Conservation (phyloP, 2,888 invertebrate species). For the Poecilobothrus nobilitatus region DNA sequence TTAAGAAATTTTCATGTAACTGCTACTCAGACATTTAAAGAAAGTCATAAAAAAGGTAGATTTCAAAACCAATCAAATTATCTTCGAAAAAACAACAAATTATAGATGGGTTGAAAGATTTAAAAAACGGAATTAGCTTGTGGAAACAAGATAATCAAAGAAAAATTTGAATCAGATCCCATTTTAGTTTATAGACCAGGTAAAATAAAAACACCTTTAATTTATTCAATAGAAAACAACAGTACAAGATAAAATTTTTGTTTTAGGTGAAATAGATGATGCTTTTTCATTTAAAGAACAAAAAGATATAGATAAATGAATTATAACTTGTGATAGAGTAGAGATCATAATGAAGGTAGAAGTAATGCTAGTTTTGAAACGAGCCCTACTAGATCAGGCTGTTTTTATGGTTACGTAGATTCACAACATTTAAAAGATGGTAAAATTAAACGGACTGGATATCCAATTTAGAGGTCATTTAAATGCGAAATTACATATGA, state of each 20-base stretch:
- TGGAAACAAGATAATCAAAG: slow-evolving; percentile 60
- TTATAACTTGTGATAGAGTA: slow-evolving; percentile 68
- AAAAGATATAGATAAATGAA: slow-evolving; percentile 58
- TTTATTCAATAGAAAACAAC: too few relatives aligned
- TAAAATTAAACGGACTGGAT: slow-evolving; percentile 65
- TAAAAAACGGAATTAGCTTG: slow-evolving; percentile 58
- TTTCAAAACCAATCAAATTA: slow-evolving; percentile 33
- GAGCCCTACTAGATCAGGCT: slow-evolving; percentile 58
- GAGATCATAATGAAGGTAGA: slow-evolving; percentile 71
- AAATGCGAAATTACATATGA: slow-evolving; percentile 59
- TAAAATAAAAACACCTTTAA: slow-evolving; percentile 25
- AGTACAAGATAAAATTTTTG: slow-evolving; percentile 12
- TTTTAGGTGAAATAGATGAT: slow-evolving; percentile 61
- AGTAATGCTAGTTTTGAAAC: slow-evolving; percentile 59
- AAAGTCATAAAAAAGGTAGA: slow-evolving; percentile 40
- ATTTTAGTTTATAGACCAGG: slow-evolving; percentile 48
- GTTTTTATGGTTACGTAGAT: slow-evolving; percentile 64
- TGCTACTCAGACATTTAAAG: slow-evolving; percentile 37
- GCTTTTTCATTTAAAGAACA: slow-evolving; percentile 62
- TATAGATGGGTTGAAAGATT: slow-evolving; percentile 54
- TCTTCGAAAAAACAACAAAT: slow-evolving; percentile 49
- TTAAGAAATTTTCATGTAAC: slow-evolving; percentile 32
- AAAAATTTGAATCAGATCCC: slow-evolving; percentile 56
- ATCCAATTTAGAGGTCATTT: slow-evolving; percentile 78
- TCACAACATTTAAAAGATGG: slow-evolving; percentile 74